A percentile compares a stretch with the other conserved stretches of the same genome.
Conservation (phyloP, 2,797 vertebrate genomes). For the Sebastolobus alascanus region DNA sequence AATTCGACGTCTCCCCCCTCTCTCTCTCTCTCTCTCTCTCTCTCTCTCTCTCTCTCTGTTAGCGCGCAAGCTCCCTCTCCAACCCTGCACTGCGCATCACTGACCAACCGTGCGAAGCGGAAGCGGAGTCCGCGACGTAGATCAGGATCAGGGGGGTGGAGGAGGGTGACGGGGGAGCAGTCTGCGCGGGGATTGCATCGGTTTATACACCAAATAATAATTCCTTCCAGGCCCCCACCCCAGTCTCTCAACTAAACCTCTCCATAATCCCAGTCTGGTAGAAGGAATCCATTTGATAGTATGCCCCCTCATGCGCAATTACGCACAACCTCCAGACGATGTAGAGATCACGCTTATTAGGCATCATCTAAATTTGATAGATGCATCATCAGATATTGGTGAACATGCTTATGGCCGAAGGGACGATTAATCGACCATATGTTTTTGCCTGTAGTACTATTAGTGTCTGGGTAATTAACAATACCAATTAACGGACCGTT, state of each 20-base stretch:
- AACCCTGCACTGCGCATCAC: constrained; percentile 70
- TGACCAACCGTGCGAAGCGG: constrained; percentile 81
- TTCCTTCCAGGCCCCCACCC: constrained; percentile 65
- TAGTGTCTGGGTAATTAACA: not conserved
- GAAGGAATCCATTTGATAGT: constrained; percentile 39
- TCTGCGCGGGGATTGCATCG: constrained; percentile 62
- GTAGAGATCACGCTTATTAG: constrained; percentile 5
- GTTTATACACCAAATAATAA: constrained; percentile 69
- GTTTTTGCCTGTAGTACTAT: not conserved
- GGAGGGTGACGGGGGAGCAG: not conserved
- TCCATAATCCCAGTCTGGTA: constrained; percentile 32
- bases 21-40: constrained; percentile 45
- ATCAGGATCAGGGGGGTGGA: constrained; percentile 10
- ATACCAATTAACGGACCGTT: not conserved
- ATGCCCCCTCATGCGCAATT: constrained; percentile 33
- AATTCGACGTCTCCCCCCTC: constrained; percentile 26
- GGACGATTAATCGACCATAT: not conserved
- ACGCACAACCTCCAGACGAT: constrained; percentile 27
- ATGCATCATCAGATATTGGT: not conserved
- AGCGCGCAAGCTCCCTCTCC: constrained; percentile 52
- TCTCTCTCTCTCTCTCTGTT: constrained; percentile 40
- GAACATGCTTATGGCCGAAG: not conserved
- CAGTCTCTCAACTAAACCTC: constrained; percentile 32
- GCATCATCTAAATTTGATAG: not conserved
- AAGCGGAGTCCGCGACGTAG: constrained; percentile 71